These are phyloP conservation scores for Noturus placidus DNA, from an alignment of 2,113 vertebrate genomes.

Conservation along the genomic window DNA sequence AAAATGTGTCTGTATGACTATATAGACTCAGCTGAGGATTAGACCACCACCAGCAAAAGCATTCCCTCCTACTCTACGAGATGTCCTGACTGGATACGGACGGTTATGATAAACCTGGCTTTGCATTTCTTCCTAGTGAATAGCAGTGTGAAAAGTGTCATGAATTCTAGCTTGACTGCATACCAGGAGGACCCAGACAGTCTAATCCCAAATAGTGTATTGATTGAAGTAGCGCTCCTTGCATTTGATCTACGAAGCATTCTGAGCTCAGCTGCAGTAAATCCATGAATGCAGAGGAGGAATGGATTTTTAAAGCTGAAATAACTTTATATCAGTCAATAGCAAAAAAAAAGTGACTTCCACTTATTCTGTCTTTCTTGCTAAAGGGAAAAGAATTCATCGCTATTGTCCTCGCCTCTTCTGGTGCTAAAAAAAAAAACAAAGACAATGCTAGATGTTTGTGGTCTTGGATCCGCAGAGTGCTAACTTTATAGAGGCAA, in stretches of 20 bases:
- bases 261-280: conserved; percentile 42
- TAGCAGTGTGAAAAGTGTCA: conserved; percentile 23
- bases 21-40: background rate
- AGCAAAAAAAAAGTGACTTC: conserved; percentile 32
- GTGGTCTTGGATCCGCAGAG: conserved; percentile 52
- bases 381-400: conserved; percentile 8
- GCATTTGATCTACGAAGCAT: conserved; percentile 55
- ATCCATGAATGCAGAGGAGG: conserved; percentile 16
- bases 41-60: background rate
- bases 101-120: conserved; percentile 3
- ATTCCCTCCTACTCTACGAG: background rate
- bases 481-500: conserved; percentile 61
- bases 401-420: conserved; percentile 39
- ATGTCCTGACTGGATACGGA: background rate
- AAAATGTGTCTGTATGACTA: background rate
- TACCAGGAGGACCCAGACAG: conserved; percentile 37
- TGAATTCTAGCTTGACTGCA: conserved; percentile 12
- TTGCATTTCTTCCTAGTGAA: conserved; percentile 35
- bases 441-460: conserved; percentile 48
- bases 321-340: conserved; percentile 55
- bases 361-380: conserved; percentile 19
- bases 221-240: conserved; percentile 55
- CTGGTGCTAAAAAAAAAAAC: conserved; percentile 50
- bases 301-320: conserved; percentile 54
- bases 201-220: conserved; percentile 66